Conservation (phyloP, 2,797 vertebrate genomes). For the Tragelaphus oryx region DNA sequence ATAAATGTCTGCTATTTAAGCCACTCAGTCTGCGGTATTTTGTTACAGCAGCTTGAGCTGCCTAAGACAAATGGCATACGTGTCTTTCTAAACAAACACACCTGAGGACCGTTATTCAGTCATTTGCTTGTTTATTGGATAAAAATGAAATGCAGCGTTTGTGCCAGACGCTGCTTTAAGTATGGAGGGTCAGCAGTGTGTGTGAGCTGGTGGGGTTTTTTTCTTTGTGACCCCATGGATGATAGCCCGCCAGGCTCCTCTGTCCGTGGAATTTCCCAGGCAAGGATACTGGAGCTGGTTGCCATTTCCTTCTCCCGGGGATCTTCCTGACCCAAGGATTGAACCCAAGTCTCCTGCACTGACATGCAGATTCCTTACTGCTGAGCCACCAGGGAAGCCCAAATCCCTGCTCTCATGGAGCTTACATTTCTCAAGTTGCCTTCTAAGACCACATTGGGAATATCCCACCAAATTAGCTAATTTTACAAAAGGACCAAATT, state of each 20-base stretch:
- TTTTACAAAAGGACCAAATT: neutral
- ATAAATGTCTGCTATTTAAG: too few relatives aligned
- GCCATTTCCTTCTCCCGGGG: neutral
- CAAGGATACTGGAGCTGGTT: neutral
- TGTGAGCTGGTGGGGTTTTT: neutral
- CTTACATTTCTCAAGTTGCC: neutral
- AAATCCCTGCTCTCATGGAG: neutral
- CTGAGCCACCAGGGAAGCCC: neutral
- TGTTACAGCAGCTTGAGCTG: too few relatives aligned
- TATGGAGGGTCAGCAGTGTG: neutral
- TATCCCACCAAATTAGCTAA: neutral
- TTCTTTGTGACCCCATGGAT: neutral
- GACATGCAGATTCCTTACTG: neutral
- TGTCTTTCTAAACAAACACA: conserved; percentile 30
- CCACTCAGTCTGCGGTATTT: too few relatives aligned
- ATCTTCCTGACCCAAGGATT: neutral
- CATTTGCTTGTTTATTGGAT: conserved; percentile 16
- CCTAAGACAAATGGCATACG: neutral
- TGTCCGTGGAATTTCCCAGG: neutral
- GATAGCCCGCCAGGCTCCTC: neutral
- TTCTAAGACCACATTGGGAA: neutral
- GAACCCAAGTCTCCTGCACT: neutral
- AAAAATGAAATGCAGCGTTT: neutral
- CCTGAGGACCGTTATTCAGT: neutral
- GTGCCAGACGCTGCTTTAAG: neutral